Evolutionary conservation across 2,888 invertebrate genomes (phyloP), one percentile per base, ranked within the genome.

Genomic region (Amorpha juglandis): DNA sequence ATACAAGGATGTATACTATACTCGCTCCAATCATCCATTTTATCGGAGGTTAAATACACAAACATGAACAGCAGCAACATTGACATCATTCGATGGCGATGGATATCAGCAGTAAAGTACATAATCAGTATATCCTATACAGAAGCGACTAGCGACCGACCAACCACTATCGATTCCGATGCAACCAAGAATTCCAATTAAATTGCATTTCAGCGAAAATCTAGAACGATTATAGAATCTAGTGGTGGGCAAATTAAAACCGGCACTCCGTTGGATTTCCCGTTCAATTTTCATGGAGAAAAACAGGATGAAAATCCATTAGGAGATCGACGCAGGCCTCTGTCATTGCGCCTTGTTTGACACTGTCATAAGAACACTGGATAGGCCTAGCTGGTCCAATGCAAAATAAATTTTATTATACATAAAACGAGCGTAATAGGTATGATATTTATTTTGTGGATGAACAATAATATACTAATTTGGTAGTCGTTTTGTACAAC

Each of bases 201-300:
- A 90, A 90, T 87, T 87, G 89, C 89, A 88, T 90, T 82, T 89
- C 87, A 89, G 87, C 87, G 87, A 89, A 76, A 90, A 91, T 90
- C 90, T 89, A 88, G 85, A 80, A 80, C 87, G 87, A 88, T 90
- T 91, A 90, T 89, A 88, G 86, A 90, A 88, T 89, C 82, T 83
- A 81, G 85, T 86, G 84, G 86, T 87, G 80, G 86, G 87, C 83
- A 88, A 92, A 92, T 92, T 91, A 91, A 92, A 91, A 87, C 77
- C 88, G 83, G 82, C 80, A 79, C 82, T 86, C 83, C 78, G 83
- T 78, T 82, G 89, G 88, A 89, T 90, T 89, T 87, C 81, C 86
- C 78, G 87, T 88, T 89, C 86, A 87, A 89, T 92, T 90, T 87
- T 83, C 88, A 90, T 87, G 86, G 84, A 87, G 84, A 58, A 58